Conservation (phyloP, 1,140 invertebrate genomes). For the Pomacea maculata region DNA sequence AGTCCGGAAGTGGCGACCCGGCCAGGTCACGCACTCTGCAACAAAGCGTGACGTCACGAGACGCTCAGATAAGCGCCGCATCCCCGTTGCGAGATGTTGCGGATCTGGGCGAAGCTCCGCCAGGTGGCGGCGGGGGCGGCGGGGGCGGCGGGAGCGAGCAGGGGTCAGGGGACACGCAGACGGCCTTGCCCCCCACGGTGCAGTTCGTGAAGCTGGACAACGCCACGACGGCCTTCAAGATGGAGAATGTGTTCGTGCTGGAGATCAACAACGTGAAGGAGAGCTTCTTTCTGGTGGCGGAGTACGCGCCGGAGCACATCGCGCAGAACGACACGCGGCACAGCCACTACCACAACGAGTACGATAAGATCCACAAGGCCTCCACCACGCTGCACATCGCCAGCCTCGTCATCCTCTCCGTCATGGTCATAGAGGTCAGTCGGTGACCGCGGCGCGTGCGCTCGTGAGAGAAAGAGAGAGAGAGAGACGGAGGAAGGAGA, state of each 20-base stretch:
- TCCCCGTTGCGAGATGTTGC: too few relatives aligned
- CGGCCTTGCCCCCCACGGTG: background rate
- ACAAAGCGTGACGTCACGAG: too few relatives aligned
- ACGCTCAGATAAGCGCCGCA: too few relatives aligned
- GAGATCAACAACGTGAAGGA: slow-evolving; percentile 39
- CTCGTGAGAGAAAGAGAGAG: slow-evolving; percentile 1
- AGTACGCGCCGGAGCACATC: slow-evolving; percentile 30
- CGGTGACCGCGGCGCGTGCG: background rate
- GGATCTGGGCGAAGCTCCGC: too few relatives aligned
- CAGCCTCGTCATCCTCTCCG: slow-evolving; percentile 38
- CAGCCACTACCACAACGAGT: slow-evolving; percentile 30
- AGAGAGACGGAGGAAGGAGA: background rate
- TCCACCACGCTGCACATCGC: slow-evolving; percentile 37
- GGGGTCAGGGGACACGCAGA: too few relatives aligned
- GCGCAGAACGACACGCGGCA: slow-evolving; percentile 27
- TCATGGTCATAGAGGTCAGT: slow-evolving; percentile 46
- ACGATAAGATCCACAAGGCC: slow-evolving; percentile 33
- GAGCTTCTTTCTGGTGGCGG: slow-evolving; percentile 39
- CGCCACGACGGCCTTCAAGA: background rate
- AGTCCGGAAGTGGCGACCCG: too few relatives aligned
- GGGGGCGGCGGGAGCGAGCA: too few relatives aligned
- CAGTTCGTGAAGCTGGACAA: background rate
- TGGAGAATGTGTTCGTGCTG: slow-evolving; percentile 34
- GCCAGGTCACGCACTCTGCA: too few relatives aligned
- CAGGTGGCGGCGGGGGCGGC: too few relatives aligned